A percentile compares a stretch with the other conserved stretches of the same genome.
phyloP scores from a whole-genome alignment of 2,888 invertebrate genomes.

The Lepidochrysops patricia region DNA sequence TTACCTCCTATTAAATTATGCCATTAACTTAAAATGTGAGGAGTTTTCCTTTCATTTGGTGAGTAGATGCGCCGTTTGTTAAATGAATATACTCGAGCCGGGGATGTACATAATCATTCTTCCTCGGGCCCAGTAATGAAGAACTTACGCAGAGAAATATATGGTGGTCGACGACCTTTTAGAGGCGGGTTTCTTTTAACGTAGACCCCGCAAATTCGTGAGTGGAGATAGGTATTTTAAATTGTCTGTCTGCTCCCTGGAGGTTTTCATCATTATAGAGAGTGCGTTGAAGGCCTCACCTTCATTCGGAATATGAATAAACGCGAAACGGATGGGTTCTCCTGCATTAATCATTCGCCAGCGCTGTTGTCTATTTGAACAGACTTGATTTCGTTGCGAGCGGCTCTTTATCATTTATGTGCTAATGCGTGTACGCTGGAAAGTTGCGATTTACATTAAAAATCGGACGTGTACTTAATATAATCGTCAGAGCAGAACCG shows the following conservation, averaged over 20 bases:
- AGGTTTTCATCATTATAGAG: constrained; percentile 37
- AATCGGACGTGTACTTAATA: neutral
- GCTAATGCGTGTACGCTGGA: neutral
- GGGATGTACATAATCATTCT: neutral
- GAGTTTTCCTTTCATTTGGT: constrained; percentile 9
- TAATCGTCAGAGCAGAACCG: neutral
- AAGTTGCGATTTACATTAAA: neutral
- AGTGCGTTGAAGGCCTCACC: constrained; percentile 36
- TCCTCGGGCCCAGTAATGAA: constrained; percentile 15
- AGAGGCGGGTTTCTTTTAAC: constrained; percentile 28
- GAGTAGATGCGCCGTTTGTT: constrained; percentile 4
- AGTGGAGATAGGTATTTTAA: constrained; percentile 31
- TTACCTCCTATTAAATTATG: neutral
- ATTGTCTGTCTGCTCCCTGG: constrained; percentile 31
- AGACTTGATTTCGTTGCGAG: constrained; percentile 6
- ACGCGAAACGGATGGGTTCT: constrained; percentile 32
- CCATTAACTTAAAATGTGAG: neutral
- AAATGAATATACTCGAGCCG: constrained; percentile 1
- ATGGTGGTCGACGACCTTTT: constrained; percentile 27
- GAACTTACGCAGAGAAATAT: constrained; percentile 23
- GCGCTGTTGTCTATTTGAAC: constrained; percentile 15
- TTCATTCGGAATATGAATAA: constrained; percentile 37
- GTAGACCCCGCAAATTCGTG: constrained; percentile 27
- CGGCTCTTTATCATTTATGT: neutral
- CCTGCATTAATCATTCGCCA: constrained; percentile 35